Conservation (phyloP, 2,113 vertebrate species). For the Lophius piscatorius region DNA sequence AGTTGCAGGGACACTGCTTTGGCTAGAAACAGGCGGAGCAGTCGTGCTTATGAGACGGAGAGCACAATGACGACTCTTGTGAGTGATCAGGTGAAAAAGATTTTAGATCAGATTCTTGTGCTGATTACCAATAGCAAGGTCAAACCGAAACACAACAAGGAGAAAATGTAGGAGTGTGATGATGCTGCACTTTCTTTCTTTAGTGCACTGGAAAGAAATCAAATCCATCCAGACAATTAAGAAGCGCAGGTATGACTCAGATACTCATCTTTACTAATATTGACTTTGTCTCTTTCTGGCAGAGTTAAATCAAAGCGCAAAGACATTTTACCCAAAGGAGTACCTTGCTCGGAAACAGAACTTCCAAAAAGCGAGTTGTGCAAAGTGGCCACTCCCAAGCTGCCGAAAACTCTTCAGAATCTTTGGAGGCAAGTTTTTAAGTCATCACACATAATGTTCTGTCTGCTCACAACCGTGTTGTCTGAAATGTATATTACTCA, state of each 20-base stretch:
- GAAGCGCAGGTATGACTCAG: constrained; percentile 8
- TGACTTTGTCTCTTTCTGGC: constrained; percentile 14
- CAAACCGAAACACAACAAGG: constrained; percentile 32
- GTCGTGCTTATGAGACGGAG: constrained; percentile 32
- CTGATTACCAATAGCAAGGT: constrained; percentile 70
- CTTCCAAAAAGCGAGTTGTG: constrained; percentile 79
- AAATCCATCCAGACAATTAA: constrained; percentile 13
- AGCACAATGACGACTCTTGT: constrained; percentile 56
- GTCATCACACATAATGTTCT: neutral
- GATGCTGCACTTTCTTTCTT: constrained; percentile 15
- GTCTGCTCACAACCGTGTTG: neutral
- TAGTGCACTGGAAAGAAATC: constrained; percentile 27
- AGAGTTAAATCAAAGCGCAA: constrained; percentile 76
- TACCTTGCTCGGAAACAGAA: constrained; percentile 75
- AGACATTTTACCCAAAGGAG: constrained; percentile 78
- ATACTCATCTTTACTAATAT: constrained; percentile 1
- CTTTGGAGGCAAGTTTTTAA: constrained; percentile 70
- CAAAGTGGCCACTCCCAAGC: constrained; percentile 80
- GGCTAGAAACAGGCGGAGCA: constrained; percentile 37
- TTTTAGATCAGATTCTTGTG: constrained; percentile 59
- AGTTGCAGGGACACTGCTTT: constrained; percentile 25
- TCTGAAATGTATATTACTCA: neutral
- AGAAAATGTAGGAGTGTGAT: constrained; percentile 26
- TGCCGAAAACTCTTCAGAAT: constrained; percentile 76
- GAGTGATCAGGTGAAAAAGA: constrained; percentile 58